Conservation (phyloP, 2,113 vertebrate genomes). For the Zosterops lateralis region DNA sequence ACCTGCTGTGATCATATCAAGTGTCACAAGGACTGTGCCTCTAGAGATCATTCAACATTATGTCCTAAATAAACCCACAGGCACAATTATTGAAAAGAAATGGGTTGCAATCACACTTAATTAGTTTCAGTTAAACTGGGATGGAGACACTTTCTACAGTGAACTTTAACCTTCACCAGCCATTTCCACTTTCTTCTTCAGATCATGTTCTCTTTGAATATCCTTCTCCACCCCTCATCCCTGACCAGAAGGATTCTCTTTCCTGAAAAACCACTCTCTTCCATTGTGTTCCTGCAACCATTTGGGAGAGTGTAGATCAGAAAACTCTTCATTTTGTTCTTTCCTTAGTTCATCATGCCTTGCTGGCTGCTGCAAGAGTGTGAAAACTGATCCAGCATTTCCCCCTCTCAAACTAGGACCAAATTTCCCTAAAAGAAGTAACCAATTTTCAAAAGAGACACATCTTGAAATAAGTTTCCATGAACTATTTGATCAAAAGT, state of each 20-base stretch:
- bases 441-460: not conserved
- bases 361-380: not conserved
- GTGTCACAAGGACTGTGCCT: not conserved
- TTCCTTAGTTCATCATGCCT: not conserved
- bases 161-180: not conserved
- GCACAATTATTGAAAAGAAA: slow-evolving; percentile 33
- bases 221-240: not conserved
- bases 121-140: not conserved
- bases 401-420: not conserved
- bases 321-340: not conserved
- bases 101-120: not conserved
- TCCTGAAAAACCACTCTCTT: not conserved
- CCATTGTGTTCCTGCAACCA: not conserved
- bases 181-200: not conserved
- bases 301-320: not conserved
- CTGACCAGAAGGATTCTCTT: not conserved
- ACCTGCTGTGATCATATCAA: fast-evolving
- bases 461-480: not conserved
- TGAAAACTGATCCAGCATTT: not conserved
- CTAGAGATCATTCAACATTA: not conserved
- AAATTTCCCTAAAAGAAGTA: not conserved
- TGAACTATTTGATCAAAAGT: not conserved
- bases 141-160: not conserved
- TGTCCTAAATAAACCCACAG: not conserved
- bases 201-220: not conserved